Percentiles rank a stretch among this genome's conserved stretches.
These are phyloP conservation scores for Gadus macrocephalus DNA, from an alignment of 2,113 vertebrate genomes.

Conservation along the genomic window DNA sequence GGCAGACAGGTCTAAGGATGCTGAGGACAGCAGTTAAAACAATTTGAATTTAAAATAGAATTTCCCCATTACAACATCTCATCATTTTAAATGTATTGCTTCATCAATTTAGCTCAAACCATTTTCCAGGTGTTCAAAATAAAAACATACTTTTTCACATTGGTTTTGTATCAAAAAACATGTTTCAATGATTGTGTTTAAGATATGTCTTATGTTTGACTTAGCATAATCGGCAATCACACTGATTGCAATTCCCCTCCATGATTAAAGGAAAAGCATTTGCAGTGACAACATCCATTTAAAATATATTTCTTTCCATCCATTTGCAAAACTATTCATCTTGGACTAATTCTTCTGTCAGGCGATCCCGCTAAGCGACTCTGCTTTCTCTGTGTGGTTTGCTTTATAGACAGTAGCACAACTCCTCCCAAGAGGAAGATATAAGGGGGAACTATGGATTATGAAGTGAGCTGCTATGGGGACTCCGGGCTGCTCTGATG, in stretches of 20 bases:
- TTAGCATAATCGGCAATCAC: background rate
- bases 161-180: background rate
- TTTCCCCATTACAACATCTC: too few relatives aligned
- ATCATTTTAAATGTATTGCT: too few relatives aligned
- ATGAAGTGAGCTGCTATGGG: background rate
- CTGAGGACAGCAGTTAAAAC: too few relatives aligned
- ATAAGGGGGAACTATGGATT: too few relatives aligned
- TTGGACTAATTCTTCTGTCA: too few relatives aligned
- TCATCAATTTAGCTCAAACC: too few relatives aligned
- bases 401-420: background rate
- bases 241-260: background rate
- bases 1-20: too few relatives aligned
- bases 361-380: background rate
- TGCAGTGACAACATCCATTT: background rate
- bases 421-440: too few relatives aligned
- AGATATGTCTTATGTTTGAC: background rate
- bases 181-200: background rate
- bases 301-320: background rate
- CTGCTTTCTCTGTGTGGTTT: background rate
- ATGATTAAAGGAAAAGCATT: background rate
- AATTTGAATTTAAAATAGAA: too few relatives aligned
- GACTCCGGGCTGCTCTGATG: slow-evolving; percentile 21
- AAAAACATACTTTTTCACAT: too few relatives aligned
- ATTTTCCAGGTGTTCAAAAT: too few relatives aligned
- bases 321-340: background rate